Conservation (phyloP, 1,140 invertebrate species). For the Drosophila melanica region DNA sequence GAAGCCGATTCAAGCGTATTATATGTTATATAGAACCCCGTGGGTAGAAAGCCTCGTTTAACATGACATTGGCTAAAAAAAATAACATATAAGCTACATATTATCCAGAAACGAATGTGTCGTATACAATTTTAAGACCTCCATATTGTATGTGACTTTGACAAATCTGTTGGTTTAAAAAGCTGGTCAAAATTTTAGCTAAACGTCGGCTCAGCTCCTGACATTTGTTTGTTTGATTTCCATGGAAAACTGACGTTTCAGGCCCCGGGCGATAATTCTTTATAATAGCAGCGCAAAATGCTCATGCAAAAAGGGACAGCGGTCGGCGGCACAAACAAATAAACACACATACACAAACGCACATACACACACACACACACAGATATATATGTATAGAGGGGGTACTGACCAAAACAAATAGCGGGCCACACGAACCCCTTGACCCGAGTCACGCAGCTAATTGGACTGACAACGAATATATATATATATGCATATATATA, state of each 20-base stretch:
- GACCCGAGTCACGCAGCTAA: conserved; percentile 80
- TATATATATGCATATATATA: not conserved
- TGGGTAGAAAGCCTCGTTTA: too few relatives aligned
- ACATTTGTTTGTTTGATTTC: conserved; percentile 76
- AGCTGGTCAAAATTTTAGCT: conserved; percentile 11
- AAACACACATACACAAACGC: conserved; percentile 36
- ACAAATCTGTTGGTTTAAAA: conserved; percentile 16
- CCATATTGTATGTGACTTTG: conserved; percentile 3
- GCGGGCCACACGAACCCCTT: conserved; percentile 58
- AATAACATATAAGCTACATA: too few relatives aligned
- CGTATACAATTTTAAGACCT: too few relatives aligned
- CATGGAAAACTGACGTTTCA: conserved; percentile 42
- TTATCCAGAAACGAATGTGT: too few relatives aligned
- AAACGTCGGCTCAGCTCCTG: conserved; percentile 18
- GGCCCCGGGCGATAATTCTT: conserved; percentile 70
- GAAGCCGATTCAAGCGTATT: too few relatives aligned
- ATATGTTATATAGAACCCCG: too few relatives aligned
- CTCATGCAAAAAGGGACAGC: conserved; percentile 43
- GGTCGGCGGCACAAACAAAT: conserved; percentile 45
- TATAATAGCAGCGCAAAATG: conserved; percentile 77
- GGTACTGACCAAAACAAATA: conserved; percentile 73
- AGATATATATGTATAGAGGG: conserved; percentile 3
- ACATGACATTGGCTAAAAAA: too few relatives aligned
- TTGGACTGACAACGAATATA: conserved; percentile 76
- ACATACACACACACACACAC: conserved; percentile 6